A percentile compares a stretch with the other conserved stretches of the same genome.
Evolutionary conservation across 2,888 invertebrate species (phyloP).

Genomic region (Thera britannica): DNA sequence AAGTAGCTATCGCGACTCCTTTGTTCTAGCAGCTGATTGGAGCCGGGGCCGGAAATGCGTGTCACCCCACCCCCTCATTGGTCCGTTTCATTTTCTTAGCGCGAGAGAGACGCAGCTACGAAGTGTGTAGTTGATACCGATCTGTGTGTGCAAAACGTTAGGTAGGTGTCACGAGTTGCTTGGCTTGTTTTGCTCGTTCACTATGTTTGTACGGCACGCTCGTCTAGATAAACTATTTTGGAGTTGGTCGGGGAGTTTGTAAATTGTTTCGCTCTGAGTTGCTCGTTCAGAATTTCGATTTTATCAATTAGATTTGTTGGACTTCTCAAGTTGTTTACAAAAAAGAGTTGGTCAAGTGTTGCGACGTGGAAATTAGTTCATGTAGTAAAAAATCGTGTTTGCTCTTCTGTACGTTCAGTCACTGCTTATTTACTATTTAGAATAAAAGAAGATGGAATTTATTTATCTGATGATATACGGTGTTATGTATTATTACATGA

Average conservation of each 20-base stretch:
- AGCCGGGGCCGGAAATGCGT: conserved; percentile 85
- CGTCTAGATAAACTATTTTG: conserved; percentile 78
- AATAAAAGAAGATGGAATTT: no score
- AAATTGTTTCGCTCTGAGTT: conserved; percentile 71
- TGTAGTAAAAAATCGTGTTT: neutral
- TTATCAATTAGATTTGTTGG: conserved; percentile 61
- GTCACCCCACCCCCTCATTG: conserved; percentile 85
- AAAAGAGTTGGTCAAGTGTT: conserved; percentile 8
- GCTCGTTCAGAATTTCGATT: conserved; percentile 63
- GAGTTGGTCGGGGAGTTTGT: conserved; percentile 64
- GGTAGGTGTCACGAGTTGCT: conserved; percentile 73
- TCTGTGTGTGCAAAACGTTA: conserved; percentile 75
- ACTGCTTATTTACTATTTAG: no score
- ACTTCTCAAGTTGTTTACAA: conserved; percentile 25
- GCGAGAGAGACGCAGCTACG: conserved; percentile 81
- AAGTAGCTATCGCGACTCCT: conserved; percentile 83
- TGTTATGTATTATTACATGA: no score
- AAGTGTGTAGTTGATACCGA: conserved; percentile 80
- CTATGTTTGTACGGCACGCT: conserved; percentile 66
- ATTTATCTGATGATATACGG: no score
- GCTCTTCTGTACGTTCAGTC: neutral
- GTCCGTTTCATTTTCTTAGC: conserved; percentile 85
- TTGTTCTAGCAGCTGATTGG: conserved; percentile 86
- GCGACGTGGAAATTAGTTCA: neutral
- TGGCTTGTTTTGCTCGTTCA: conserved; percentile 71